Conservation (phyloP, 1,140 invertebrate species). For the Halictus rubicundus region DNA sequence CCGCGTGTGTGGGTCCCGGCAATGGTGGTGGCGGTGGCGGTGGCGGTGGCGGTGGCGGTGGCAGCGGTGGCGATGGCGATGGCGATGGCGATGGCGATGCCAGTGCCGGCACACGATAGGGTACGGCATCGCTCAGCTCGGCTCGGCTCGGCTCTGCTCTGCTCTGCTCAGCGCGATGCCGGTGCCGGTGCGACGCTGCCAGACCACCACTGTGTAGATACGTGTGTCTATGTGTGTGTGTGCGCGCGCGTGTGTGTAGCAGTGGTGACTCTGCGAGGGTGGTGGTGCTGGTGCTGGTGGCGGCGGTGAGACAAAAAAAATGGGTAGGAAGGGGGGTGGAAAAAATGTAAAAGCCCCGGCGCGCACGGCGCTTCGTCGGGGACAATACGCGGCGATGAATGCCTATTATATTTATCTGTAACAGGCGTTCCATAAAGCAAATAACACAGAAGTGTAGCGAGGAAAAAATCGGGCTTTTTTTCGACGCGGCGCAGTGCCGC, state of each 20-base stretch:
- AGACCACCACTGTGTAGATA: neutral
- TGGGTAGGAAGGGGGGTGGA: constrained; percentile 57
- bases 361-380: constrained; percentile 73
- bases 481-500: constrained; percentile 64
- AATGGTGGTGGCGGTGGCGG: constrained; percentile 59
- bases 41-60: neutral
- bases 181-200: neutral
- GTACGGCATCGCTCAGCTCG: too few relatives aligned
- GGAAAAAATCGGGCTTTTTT: constrained; percentile 72
- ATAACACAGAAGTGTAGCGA: constrained; percentile 77
- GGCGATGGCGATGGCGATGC: constrained; percentile 46
- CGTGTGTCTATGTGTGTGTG: too few relatives aligned
- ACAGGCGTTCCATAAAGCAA: constrained; percentile 81
- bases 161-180: too few relatives aligned
- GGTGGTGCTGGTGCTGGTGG: constrained; percentile 44
- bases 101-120: constrained; percentile 5
- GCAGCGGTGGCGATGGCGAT: constrained; percentile 18
- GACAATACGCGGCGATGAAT: constrained; percentile 80
- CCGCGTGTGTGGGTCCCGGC: constrained; percentile 56
- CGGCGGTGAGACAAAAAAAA: constrained; percentile 64
- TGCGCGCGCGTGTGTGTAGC: neutral
- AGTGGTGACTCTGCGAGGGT: constrained; percentile 26
- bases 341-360: constrained; percentile 77
- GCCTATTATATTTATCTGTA: constrained; percentile 81
- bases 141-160: too few relatives aligned